Evolutionary conservation across 2,113 vertebrate genomes (phyloP), one percentile per base, ranked within the genome.

Genomic region (Albula glossodonta): DNA sequence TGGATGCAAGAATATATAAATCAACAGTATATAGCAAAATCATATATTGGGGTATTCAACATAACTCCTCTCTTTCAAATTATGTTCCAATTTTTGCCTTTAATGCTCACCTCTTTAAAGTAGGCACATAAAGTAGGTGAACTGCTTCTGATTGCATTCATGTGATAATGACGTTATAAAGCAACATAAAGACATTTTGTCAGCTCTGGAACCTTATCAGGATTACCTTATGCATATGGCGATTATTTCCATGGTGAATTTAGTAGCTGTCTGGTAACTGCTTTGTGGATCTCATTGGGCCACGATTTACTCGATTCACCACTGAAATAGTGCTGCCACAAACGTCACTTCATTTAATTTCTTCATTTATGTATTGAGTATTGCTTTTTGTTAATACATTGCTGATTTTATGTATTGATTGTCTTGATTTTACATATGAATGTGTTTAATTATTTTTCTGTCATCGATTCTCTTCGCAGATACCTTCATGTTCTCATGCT

Each of bases 401-500:
- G 31, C 31, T 66, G 60, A 66, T 19, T 66, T 15, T 2, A 4
- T 66, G 2, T 66, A 66, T 66, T 22, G 60, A 66, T 22, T 22
- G 6, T 66, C 15, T 66, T 66, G 17, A 66, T 66, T 66, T 41
- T 19, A 19, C 15, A 66, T 66, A 66, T 12, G 1, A 1, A 22
- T 80, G 22, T 41, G 52, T 12, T 12, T 25, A 12, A 19, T 77
- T 78, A 10, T 56, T 60, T n/a, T 0, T 17, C n/a, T 66, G 25
- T 10, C 7, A 5, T 53, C 22, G 50, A 17, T 52, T 81, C 3
- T 88, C 4, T 88, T 80, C 63, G 56, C 93, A 99, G 98, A 93
- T 99, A 98, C 86, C 95, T 99, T n/a, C 97, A 97, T 81, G 93
- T 99, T 80, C 93, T 99, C 17, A 97, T 99, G 96, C 92, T 98